Percentiles rank a stretch among this genome's conserved stretches.
phyloP scores from a whole-genome alignment of 2,113 vertebrate genomes.

The Eolophus roseicapilla region DNA sequence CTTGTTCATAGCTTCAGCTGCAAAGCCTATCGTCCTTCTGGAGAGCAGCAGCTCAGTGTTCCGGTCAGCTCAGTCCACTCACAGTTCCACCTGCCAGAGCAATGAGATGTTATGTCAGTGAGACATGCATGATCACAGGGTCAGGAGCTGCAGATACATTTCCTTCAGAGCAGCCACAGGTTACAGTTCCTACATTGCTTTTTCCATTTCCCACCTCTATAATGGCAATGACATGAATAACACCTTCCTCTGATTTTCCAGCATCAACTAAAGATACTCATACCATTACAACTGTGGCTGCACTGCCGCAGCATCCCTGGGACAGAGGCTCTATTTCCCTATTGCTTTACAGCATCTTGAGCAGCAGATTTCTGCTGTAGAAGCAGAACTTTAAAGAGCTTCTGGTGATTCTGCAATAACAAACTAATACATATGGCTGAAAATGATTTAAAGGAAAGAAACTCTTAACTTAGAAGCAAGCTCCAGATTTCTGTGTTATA shows the following conservation, averaged over 20 bases:
- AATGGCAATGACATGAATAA: not conserved
- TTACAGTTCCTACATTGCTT: fast-evolving
- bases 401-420: not conserved
- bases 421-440: not conserved
- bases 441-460: not conserved
- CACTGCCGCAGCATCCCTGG: not conserved
- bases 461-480: not conserved
- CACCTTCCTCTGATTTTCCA: not conserved
- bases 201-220: not conserved
- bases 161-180: not conserved
- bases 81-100: not conserved
- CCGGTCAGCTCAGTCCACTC: not conserved
- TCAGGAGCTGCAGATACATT: fast-evolving
- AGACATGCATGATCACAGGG: no score
- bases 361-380: not conserved
- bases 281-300: not conserved
- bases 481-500: not conserved
- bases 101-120: not conserved
- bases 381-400: not conserved
- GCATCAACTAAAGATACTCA: not conserved
- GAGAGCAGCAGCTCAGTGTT: not conserved
- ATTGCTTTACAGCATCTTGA: not conserved
- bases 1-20: not conserved
- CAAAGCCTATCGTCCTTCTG: not conserved
- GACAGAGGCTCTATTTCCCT: not conserved